A percentile compares a stretch with the other conserved stretches of the same genome.
Evolutionary conservation across 2,113 vertebrate species (phyloP).

Genomic region (Proteles cristata): DNA sequence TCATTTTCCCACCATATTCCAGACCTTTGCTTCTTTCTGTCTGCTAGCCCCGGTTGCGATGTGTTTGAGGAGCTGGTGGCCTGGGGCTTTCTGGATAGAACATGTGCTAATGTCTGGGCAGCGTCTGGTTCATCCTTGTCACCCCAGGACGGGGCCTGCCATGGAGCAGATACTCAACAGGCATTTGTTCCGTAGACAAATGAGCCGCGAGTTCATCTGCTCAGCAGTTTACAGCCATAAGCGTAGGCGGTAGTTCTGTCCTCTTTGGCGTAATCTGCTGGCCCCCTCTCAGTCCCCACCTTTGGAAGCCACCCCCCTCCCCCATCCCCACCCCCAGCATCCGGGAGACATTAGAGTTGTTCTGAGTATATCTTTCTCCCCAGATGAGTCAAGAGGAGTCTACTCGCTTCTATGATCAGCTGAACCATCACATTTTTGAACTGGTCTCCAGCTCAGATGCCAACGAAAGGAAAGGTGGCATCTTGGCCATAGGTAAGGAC

Average conservation of each 20-base stretch:
- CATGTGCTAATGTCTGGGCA: not conserved
- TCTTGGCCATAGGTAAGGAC: constrained; percentile 96
- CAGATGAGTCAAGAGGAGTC: constrained; percentile 99
- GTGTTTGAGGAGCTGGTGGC: not conserved
- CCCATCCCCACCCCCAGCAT: too few species aligned
- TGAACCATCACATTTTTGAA: constrained; percentile 99
- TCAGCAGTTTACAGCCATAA: not conserved
- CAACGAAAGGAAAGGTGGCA: constrained; percentile 98
- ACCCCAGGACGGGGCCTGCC: not conserved
- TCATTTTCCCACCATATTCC: not conserved
- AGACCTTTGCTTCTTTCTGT: not conserved
- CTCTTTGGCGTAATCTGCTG: not conserved
- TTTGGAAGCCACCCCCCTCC: not conserved
- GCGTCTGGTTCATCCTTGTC: not conserved
- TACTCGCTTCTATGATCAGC: constrained; percentile 97
- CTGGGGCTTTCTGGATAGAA: not conserved
- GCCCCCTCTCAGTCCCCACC: not conserved
- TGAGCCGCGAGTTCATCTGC: not conserved
- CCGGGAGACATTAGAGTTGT: not conserved
- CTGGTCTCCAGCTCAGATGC: constrained; percentile 99
- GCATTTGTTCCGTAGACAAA: not conserved
- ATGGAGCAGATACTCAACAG: not conserved
- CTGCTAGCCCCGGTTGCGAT: not conserved
- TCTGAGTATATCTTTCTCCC: constrained; percentile 54
- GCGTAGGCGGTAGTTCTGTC: not conserved